Evolutionary conservation across 2,888 invertebrate genomes (phyloP), one percentile per base, ranked within the genome.

Genomic region (Polia nebulosa): DNA sequence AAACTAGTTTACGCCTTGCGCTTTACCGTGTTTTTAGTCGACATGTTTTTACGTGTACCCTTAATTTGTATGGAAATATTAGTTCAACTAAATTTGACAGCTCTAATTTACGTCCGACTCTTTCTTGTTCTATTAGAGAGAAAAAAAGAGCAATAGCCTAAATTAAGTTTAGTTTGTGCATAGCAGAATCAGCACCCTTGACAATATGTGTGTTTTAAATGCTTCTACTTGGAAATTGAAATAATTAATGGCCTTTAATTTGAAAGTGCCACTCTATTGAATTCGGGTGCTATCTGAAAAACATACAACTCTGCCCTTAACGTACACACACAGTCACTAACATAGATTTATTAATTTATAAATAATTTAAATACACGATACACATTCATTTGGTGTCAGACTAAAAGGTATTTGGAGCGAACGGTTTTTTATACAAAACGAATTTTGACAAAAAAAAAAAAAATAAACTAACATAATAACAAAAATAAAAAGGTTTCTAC

Each of bases 401-500:
- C 88, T 75, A 77, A 39, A 89, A 86, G 68, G 59, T 77, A 81
- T 62, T 66, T 86, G 88, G 90, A 91, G 90, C 87, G 88, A 89
- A 89, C 85, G 83, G 85, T 87, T 82, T 60, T 78, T 86, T 84
- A 75, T 84, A 82, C 75, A 84, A 87, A 89, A 85, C 63, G 57
- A 80, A 84, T 76, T 82, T 78, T 80, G 76, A 80, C 57, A 66
- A 87, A 87, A 87, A 85, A 70, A 69, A 55, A 5, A 57, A 65
- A 61, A 55, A 5, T 53, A 65, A 61, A 64, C 8, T 41, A 63
- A 51, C 44, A 66, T 11, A 83, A 89, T 89, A 90, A 90, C 85
- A 89, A 91, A 90, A 88, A 90, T 88, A 90, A 89, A 90, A 90
- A 89, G 80, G 80, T 73, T 75, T 88, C 83, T 87, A 87, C 87